Conservation (phyloP, 2,888 invertebrate species). For the Smittia sp. region DNA sequence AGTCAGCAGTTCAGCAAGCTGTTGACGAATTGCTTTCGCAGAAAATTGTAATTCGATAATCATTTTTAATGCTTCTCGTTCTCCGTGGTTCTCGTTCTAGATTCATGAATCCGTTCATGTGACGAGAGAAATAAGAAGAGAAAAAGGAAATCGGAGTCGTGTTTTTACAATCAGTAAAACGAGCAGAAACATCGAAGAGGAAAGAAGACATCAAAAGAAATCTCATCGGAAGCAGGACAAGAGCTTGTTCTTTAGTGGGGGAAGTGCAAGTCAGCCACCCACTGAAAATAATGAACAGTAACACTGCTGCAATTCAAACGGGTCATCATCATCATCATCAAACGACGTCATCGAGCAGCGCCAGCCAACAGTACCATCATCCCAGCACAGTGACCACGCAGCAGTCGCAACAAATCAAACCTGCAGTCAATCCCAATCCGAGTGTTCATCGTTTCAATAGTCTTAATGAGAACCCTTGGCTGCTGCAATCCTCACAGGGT, state of each 20-base stretch:
- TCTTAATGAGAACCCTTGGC: constrained; percentile 40
- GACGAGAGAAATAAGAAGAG: constrained; percentile 6
- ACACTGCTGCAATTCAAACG: constrained; percentile 50
- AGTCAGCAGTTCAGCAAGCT: not conserved
- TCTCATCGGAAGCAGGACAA: not conserved
- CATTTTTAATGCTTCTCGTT: constrained; percentile 15
- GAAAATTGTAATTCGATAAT: constrained; percentile 22
- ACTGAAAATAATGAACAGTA: constrained; percentile 52
- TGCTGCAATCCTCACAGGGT: constrained; percentile 43
- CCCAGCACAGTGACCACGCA: constrained; percentile 10
- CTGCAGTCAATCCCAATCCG: constrained; percentile 35
- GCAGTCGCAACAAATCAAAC: constrained; percentile 19
- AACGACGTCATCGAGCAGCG: constrained; percentile 50
- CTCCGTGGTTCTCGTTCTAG: constrained; percentile 8
- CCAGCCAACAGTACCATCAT: constrained; percentile 33
- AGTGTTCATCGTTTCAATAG: constrained; percentile 36
- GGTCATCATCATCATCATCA: constrained; percentile 55
- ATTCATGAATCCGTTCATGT: constrained; percentile 18
- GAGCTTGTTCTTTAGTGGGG: not conserved
- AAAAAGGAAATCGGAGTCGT: constrained; percentile 10
- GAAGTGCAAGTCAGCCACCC: not conserved
- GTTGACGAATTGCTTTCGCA: constrained; percentile 6
- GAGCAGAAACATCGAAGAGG: not conserved
- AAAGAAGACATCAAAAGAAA: not conserved
- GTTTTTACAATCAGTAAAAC: constrained; percentile 4